Base-by-base conservation (phyloP, 2,113 vertebrate genomes). In the Myotis brandtii region DNA sequence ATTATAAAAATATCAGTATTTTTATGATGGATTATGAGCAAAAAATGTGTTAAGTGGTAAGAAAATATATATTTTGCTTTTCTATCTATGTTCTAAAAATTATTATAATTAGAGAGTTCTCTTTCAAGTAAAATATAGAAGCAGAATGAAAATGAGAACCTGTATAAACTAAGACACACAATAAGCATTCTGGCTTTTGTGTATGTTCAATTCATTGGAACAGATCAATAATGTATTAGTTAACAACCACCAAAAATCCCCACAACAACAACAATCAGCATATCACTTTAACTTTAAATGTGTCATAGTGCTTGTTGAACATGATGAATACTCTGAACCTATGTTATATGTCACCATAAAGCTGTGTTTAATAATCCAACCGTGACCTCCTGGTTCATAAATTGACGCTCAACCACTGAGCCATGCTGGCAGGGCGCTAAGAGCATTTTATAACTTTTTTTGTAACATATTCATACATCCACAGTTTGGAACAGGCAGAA, bases 131-230 rank as follows among this genome's bases (percentile, higher is more conserved):
- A 80, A 40, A 72, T 16, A 37, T 34, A 34, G 7, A 30, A 27
- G 52, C 90, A 96, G 54, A 81, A 52, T 62, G 3, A 91, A 95
- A 89, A 73, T 48, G 32, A 80, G 10, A 79, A 77, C 52, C 64
- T 37, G 88, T 87, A 67, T 52, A 83, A 94, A 17, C 27, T 91
- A 86, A 91, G 8, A 82, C 0, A 25, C 9, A 72, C 5, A 81
- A 37, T 40, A 91, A 30, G 12, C 40, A 91, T 79, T 96, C 4
- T 54, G 2, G 30, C 23, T 82, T 90, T 89, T 67, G 64, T 56
- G 83, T 91, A 90, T 77, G 21, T 83, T 46, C 2, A 73, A 7
- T 76, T 88, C 59, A 95, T 81, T 52, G 32, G 18, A 79, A 20
- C 4, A 77, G 34, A 77, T 62, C 34, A 73, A 52, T 59, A 89